Conservation (phyloP, 1,140 invertebrate species). For the Dryas iulia region DNA sequence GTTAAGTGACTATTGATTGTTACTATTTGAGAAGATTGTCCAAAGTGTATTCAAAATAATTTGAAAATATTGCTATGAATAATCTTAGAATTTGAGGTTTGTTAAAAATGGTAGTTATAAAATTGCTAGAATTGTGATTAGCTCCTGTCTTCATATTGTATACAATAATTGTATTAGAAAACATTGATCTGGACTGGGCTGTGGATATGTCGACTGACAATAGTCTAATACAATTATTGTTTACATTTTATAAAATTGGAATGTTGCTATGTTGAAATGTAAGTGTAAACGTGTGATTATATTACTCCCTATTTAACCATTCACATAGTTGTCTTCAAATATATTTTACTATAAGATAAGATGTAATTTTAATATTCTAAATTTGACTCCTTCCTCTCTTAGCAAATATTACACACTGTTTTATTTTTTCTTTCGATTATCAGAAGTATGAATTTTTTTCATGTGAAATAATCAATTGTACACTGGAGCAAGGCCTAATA, state of each 20-base stretch:
- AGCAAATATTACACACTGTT: background rate
- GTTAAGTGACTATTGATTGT: slow-evolving; percentile 26
- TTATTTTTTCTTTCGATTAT: background rate
- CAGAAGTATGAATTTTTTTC: background rate
- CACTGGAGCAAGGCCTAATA: background rate
- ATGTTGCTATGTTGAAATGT: slow-evolving; percentile 27
- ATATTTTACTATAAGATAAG: slow-evolving; percentile 36
- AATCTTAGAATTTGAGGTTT: slow-evolving; percentile 17
- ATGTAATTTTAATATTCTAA: slow-evolving; percentile 60
- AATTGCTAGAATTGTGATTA: slow-evolving; percentile 30
- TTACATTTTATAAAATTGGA: slow-evolving; percentile 19
- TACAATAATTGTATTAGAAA: slow-evolving; percentile 29
- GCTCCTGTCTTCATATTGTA: slow-evolving; percentile 14
- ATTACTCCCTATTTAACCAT: slow-evolving; percentile 31
- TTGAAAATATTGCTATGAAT: slow-evolving; percentile 17
- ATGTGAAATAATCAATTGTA: background rate
- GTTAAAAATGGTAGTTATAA: slow-evolving; percentile 29
- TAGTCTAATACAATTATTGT: slow-evolving; percentile 22
- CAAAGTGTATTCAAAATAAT: slow-evolving; percentile 25
- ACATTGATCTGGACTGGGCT: background rate
- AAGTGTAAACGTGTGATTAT: slow-evolving; percentile 22
- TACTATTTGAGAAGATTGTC: slow-evolving; percentile 29
- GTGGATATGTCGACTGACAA: background rate
- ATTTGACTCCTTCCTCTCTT: slow-evolving; percentile 54
- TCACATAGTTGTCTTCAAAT: slow-evolving; percentile 26